Base-by-base conservation (phyloP, 2,113 vertebrate genomes). In the Ceuthmochares aereus region DNA sequence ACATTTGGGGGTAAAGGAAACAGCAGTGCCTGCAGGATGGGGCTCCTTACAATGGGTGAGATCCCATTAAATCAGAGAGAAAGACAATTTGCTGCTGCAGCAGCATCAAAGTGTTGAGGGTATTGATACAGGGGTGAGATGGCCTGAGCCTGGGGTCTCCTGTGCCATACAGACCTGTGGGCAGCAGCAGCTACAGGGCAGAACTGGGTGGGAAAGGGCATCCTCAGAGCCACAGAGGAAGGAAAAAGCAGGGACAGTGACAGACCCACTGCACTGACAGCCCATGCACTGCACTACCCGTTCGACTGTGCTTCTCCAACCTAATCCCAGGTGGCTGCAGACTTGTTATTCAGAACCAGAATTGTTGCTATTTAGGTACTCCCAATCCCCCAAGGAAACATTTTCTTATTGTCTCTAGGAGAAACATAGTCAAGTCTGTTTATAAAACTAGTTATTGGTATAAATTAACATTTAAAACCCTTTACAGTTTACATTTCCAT, bases 391-490 rank as follows among this genome's bases (percentile, higher is more conserved):
- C 43, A 26, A 69, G 88, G 83, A 84, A 81, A 14, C 34, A 30
- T 88, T 92, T 62, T 81, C 51, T 26, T 58, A 12, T 62, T 55
- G 66, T 91, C 55, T 86, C 68, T 52, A 60, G 64, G 25, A 96
- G 79, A 87, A 96, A 84, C 90, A 69, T 7, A 72, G 36, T 30
- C 52, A 55, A 7, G 37, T 34, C 84, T 91, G 77, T 88, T 91
- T 87, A 69, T 87, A 58, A 69, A 92, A 87, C 67, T 43, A 64
- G 67, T 95, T 89, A 86, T 64, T 72, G 69, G 67, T 51, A 68
- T 82, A 72, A 91, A 95, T 94, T 87, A 95, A 77, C 84, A 68
- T 89, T 95, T 90, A 69, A 95, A 96, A 52, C 68, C 72, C 37
- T 80, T 63, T 79, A 29, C 72, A 80, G 74, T 91, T 93, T 80